Conservation (phyloP, 2,888 invertebrate genomes). For the Drosophila stalkeri region DNA sequence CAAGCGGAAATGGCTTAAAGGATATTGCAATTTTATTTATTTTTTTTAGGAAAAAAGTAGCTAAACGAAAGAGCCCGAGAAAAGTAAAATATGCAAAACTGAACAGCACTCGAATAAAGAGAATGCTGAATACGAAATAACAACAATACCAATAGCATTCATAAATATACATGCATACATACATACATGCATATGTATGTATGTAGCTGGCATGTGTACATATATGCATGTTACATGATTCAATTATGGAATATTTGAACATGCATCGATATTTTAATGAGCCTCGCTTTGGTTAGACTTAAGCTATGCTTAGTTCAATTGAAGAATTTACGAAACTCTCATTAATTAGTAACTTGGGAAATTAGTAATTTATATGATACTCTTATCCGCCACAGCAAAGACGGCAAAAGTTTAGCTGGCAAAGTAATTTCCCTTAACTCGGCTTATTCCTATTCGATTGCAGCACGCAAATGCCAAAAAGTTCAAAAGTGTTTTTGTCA, state of each 20-base stretch:
- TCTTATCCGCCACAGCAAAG: constrained; percentile 32
- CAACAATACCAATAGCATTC: constrained; percentile 16
- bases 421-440: constrained; percentile 46
- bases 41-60: constrained; percentile 48
- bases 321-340: constrained; percentile 10
- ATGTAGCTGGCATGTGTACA: neutral
- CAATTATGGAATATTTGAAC: neutral
- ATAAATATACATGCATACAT: neutral
- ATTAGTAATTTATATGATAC: constrained; percentile 64
- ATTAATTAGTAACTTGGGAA: constrained; percentile 61
- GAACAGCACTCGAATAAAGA: constrained; percentile 24
- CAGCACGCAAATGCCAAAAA: constrained; percentile 40
- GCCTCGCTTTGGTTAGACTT: neutral
- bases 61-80: constrained; percentile 29
- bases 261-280: constrained; percentile 11
- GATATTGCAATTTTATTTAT: constrained; percentile 74
- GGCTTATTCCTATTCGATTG: constrained; percentile 54
- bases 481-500: constrained; percentile 58
- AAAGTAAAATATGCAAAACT: constrained; percentile 57
- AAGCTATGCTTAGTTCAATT: neutral
- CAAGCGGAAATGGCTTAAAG: constrained; percentile 79
- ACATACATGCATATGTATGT: no score
- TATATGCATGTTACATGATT: neutral
- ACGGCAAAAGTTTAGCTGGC: constrained; percentile 26
- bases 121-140: constrained; percentile 39